Base-by-base conservation (phyloP, 2,888 invertebrate genomes). In the Nasonovia ribisnigri region DNA sequence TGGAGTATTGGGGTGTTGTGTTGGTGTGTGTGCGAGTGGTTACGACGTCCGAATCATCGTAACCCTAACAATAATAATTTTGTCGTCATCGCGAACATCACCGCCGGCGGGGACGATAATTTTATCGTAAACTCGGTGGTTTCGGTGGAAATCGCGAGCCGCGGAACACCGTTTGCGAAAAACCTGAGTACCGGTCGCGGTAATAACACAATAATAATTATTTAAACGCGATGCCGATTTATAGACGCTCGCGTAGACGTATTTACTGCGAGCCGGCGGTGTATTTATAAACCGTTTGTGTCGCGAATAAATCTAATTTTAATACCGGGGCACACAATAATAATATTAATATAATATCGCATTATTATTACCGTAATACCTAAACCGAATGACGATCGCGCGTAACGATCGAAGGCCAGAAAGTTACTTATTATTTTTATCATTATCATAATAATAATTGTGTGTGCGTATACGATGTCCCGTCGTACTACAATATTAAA, bases 301-400 rank as follows among this genome's bases (percentile, higher is more conserved):
- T 77, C 77, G 20, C 36, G 77, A 36, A 77, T 77, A 77, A 77
- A 77, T 77, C 77, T 77, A 77, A 77, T 77, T 77, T 77, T 20
- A 77, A 77, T 36, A 77, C 36, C 36, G 13, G 6, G 6, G 77
- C 77, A 20, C 77, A 36, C 16, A n/a, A n/a, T n/a, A n/a, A n/a
- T n/a, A n/a, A n/a, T n/a, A n/a, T n/a, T 46, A 46, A 46, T 46
- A 67, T 54, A 54, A 54, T 54, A 54, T 54, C 54, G 24, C 54
- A 20, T 51, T 4, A 51, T 51, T 11, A 46, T 46, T 60, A 60
- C 11, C 11, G 29, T 60, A 60, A n/a, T n/a, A n/a, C n/a, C n/a
- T n/a, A 67, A n/a, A 67, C 16, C 67, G n/a, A 67, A 67, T n/a
- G n/a, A n/a, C n/a, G n/a, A n/a, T 1, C n/a, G 5, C n/a, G 6